Percentiles rank a stretch among this genome's conserved stretches.
Conservation (phyloP, 2,797 vertebrate species). For the Eospalax fontanierii region DNA sequence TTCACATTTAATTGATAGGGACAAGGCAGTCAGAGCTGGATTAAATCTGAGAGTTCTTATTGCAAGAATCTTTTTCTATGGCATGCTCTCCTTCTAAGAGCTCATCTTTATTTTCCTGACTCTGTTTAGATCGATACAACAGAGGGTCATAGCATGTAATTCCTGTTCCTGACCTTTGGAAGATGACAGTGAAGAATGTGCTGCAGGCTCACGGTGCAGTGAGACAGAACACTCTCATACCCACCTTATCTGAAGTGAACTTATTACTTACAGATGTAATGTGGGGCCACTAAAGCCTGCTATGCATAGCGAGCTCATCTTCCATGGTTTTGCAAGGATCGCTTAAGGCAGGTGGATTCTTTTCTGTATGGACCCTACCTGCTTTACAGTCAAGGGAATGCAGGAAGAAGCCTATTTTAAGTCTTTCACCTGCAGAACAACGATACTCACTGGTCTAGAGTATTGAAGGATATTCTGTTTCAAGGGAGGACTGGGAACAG, state of each 20-base stretch:
- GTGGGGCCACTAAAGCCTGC: background rate
- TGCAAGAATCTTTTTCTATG: constrained; percentile 16
- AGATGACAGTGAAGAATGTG: constrained; percentile 5
- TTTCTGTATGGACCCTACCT: background rate
- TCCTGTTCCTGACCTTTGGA: background rate
- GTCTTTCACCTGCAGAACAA: background rate
- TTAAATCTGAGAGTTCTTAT: background rate
- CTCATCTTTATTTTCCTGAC: constrained; percentile 18
- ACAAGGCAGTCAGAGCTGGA: background rate
- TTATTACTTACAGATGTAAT: background rate
- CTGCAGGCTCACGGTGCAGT: background rate
- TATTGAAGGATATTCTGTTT: background rate
- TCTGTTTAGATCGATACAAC: background rate
- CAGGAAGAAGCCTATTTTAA: background rate
- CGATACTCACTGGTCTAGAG: background rate
- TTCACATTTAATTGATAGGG: constrained; percentile 13
- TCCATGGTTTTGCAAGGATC: background rate
- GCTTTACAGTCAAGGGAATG: background rate
- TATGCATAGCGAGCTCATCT: background rate
- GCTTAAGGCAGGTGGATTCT: background rate
- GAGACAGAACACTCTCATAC: background rate
- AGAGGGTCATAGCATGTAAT: background rate
- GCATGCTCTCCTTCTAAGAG: constrained; percentile 1
- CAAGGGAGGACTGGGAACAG: background rate
- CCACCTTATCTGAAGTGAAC: background rate